Base-by-base conservation (phyloP, 2,113 vertebrate species). In the Megaceryle torquata region DNA sequence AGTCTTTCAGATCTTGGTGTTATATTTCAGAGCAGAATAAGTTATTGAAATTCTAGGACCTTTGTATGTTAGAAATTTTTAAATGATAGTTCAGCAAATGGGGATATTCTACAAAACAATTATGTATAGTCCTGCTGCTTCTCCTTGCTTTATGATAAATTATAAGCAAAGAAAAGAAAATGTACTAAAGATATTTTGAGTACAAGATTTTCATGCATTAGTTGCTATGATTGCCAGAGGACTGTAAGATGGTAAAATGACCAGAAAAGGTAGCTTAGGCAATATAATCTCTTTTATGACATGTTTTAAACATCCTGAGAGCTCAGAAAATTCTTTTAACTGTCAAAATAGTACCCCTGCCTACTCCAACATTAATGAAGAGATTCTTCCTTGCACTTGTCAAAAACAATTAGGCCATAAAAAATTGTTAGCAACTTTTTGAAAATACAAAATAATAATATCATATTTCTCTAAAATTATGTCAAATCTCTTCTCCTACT, bases 191-290 rank as follows among this genome's bases (percentile, higher is more conserved):
- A 64, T 8, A 15, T 86, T 91, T 68, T 74, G 26, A 86, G 25
- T 43, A 75, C 37, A 33, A 96, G 19, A 10, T 68, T 90, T 93
- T 86, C 57, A 96, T 46, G 88, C 68, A 81, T 82, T 79, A 64
- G 24, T 59, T 92, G 33, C 44, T 90, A 20, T 64, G 31, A 65
- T 64, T 81, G 64, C 82, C 76, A 88, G 37, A 92, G 71, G 50
- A 77, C 37, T 41, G 8, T 54, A 41, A 90, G 72, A 71, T 65
- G 28, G 39, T 90, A 81, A 94, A 94, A 90, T 69, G 43, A 93
- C 69, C 80, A 93, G 88, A 93, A 95, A 93, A 90, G 18, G 53
- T 71, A 91, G 79, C 31, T 78, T 88, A 95, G 39, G 53, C 65
- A 90, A 91, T 24, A 64, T 15, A 91, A 94, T 70, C 63, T 78